phyloP scores from a whole-genome alignment of 1,140 invertebrate genomes.

The Psix sp. region DNA sequence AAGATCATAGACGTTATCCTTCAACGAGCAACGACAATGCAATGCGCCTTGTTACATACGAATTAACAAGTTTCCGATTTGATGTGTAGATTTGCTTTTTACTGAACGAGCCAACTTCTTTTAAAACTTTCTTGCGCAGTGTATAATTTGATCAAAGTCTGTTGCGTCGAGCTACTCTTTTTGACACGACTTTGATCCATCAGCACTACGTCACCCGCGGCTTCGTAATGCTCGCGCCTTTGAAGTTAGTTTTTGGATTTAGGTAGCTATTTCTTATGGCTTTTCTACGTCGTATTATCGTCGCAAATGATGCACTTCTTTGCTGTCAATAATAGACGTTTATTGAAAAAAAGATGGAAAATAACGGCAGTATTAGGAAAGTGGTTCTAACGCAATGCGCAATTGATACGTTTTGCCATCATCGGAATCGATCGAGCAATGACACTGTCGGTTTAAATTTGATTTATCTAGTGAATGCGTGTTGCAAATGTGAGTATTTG shows the following conservation, averaged over 20 bases:
- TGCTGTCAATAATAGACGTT: conserved; percentile 35
- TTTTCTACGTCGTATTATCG: conserved; percentile 43
- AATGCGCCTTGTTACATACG: conserved; percentile 29
- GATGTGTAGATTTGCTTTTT: conserved; percentile 47
- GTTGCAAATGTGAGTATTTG: no score
- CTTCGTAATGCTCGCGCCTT: conserved; percentile 36
- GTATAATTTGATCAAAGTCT: conserved; percentile 58
- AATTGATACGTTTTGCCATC: conserved; percentile 41
- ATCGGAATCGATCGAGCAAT: no score
- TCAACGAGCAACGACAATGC: conserved; percentile 18
- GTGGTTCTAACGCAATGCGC: conserved; percentile 2
- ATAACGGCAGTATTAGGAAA: conserved; percentile 17
- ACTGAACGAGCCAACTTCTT: conserved; percentile 53
- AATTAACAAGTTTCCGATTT: conserved; percentile 43
- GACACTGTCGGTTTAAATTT: no score
- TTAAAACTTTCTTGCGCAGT: conserved; percentile 54
- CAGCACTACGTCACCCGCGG: conserved; percentile 55
- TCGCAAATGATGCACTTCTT: conserved; percentile 46
- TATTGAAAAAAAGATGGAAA: conserved; percentile 32
- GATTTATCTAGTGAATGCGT: no score
- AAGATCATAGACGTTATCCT: conserved; percentile 8
- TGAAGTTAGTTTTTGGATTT: conserved; percentile 58
- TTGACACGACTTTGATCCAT: conserved; percentile 55
- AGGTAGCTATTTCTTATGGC: conserved; percentile 50
- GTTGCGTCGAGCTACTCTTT: conserved; percentile 35